phyloP scores from a whole-genome alignment of 2,888 invertebrate genomes.

The Coecobrya sp. region DNA sequence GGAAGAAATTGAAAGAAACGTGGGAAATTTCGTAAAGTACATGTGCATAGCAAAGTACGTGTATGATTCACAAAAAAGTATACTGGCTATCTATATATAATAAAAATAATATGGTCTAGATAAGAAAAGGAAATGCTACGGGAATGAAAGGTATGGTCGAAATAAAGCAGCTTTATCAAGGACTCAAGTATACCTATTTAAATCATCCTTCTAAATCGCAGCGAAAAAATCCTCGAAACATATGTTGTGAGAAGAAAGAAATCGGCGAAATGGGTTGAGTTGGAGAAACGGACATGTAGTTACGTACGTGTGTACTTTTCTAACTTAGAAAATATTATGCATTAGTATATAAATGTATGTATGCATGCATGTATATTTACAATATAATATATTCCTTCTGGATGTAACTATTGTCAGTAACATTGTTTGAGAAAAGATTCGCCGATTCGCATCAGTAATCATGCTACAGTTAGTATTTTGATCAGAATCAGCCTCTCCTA shows the following conservation, averaged over 20 bases:
- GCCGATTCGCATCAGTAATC: conserved; percentile 64
- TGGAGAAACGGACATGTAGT: background rate
- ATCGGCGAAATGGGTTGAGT: conserved; percentile 29
- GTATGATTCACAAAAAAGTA: background rate
- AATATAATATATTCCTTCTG: background rate
- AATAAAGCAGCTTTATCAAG: conserved; percentile 58
- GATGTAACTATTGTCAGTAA: conserved; percentile 3
- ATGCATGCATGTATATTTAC: background rate
- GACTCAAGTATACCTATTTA: conserved; percentile 35
- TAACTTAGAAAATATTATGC: background rate
- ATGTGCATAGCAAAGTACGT: background rate
- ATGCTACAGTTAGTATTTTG: conserved; percentile 61
- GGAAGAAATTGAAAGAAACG: conserved; percentile 54
- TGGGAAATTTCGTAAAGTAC: conserved; percentile 60
- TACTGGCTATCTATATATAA: background rate
- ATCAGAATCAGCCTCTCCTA: conserved; percentile 10
- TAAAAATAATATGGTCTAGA: background rate
- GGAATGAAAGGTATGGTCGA: conserved; percentile 31
- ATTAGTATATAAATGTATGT: conserved; percentile 6
- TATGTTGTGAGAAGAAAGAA: conserved; percentile 34
- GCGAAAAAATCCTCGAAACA: conserved; percentile 15
- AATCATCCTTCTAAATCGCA: background rate
- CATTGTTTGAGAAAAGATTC: conserved; percentile 50
- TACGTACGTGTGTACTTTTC: background rate
- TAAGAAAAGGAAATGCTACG: conserved; percentile 2